These are phyloP conservation scores for Danio rerio DNA, from an alignment of 2,113 vertebrate species.

Conservation along the genomic window DNA sequence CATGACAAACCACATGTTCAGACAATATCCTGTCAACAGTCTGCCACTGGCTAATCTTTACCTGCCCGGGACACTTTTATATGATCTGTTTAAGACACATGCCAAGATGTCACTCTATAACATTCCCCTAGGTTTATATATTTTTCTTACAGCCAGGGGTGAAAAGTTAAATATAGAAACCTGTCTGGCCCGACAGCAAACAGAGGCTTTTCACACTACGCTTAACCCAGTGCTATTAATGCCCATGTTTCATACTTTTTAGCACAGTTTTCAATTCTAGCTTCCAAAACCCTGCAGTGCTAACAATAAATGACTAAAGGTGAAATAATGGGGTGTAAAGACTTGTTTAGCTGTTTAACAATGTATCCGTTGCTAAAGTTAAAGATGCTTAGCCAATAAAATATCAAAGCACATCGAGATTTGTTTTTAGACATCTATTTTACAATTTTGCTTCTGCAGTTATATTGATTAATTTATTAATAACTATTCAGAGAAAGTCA, in stretches of 20 bases:
- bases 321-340: neutral
- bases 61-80: neutral
- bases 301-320: neutral
- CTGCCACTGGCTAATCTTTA: neutral
- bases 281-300: neutral
- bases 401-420: neutral
- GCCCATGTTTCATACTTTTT: neutral
- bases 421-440: neutral
- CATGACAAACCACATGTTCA: conserved; percentile 40
- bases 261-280: neutral
- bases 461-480: neutral
- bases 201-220: conserved; percentile 19
- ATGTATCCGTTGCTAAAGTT: neutral
- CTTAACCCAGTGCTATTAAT: neutral
- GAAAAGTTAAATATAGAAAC: conserved; percentile 21
- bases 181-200: neutral
- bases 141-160: neutral
- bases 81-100: neutral
- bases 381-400: neutral
- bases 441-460: neutral
- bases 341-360: neutral
- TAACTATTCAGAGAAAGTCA: neutral
- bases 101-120: neutral
- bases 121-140: neutral
- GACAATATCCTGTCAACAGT: conserved; percentile 49